phyloP scores from a whole-genome alignment of 2,888 invertebrate species.

The Nebria salina region DNA sequence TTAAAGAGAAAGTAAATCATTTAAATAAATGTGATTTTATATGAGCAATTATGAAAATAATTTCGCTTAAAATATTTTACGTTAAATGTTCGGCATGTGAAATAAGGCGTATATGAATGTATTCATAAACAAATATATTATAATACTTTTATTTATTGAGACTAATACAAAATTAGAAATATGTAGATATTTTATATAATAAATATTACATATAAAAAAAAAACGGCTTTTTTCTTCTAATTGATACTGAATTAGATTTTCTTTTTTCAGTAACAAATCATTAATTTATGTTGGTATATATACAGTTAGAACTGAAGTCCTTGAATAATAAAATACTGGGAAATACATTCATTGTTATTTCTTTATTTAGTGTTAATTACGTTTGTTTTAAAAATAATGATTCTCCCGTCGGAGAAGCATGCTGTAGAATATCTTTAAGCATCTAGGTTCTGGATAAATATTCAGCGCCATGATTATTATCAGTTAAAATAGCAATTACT shows the following conservation, averaged over 20 bases:
- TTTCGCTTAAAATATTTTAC: not conserved
- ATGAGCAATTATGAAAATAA: not conserved
- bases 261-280: no score
- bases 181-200: no score
- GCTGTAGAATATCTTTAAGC: not conserved
- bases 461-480: not conserved
- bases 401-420: not conserved
- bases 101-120: not conserved
- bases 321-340: conserved; percentile 41
- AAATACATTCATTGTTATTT: conserved; percentile 14
- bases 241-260: no score
- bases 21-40: not conserved
- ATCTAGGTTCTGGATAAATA: not conserved
- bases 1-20: conserved; percentile 7
- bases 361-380: not conserved
- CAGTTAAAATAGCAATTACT: not conserved
- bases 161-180: no score
- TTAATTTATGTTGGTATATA: not conserved
- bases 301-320: conserved; percentile 31
- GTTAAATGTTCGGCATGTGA: not conserved
- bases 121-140: no score
- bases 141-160: no score
- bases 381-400: conserved; percentile 9
- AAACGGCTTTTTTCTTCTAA: no score
- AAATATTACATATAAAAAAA: no score